These are phyloP conservation scores for Bryconaethiops microstoma DNA, from an alignment of 2,797 vertebrate species.

Conservation along the genomic window DNA sequence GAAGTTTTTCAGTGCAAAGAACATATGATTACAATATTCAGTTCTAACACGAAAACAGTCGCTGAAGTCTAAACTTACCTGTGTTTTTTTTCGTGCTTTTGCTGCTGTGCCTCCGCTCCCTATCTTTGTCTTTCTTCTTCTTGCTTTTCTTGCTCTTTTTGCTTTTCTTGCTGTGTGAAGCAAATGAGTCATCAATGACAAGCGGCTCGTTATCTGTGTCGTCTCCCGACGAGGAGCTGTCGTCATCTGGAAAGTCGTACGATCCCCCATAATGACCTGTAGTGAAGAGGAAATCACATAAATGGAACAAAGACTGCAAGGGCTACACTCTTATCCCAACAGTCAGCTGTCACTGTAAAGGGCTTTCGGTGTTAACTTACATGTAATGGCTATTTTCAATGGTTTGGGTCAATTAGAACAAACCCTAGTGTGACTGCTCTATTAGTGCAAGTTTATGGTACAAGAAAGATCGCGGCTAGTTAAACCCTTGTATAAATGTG, in stretches of 20 bases:
- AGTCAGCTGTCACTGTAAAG: no score
- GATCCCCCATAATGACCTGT: slow-evolving; percentile 55
- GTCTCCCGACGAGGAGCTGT: slow-evolving; percentile 81
- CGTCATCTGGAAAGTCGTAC: slow-evolving; percentile 64
- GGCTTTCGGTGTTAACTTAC: no score
- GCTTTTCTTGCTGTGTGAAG: slow-evolving; percentile 83
- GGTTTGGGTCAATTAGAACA: no score
- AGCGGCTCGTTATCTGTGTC: slow-evolving; percentile 82
- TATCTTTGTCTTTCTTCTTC: slow-evolving; percentile 76
- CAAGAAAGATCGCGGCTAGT: no score
- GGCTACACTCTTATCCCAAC: no score
- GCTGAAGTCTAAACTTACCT: neutral
- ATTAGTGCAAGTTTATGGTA: no score
- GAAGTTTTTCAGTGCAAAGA: neutral
- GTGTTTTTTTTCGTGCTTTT: slow-evolving; percentile 44
- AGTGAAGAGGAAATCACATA: neutral
- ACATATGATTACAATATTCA: no score
- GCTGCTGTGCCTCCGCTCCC: slow-evolving; percentile 52
- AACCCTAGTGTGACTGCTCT: no score
- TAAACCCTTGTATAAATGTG: no score
- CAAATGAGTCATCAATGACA: slow-evolving; percentile 82
- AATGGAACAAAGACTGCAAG: neutral
- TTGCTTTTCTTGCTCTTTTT: slow-evolving; percentile 90
- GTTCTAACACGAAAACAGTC: neutral
- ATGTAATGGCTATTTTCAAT: no score